A percentile compares a stretch with the other conserved stretches of the same genome.
phyloP scores from a whole-genome alignment of 2,113 vertebrate genomes.

The Ammodytes dubius region DNA sequence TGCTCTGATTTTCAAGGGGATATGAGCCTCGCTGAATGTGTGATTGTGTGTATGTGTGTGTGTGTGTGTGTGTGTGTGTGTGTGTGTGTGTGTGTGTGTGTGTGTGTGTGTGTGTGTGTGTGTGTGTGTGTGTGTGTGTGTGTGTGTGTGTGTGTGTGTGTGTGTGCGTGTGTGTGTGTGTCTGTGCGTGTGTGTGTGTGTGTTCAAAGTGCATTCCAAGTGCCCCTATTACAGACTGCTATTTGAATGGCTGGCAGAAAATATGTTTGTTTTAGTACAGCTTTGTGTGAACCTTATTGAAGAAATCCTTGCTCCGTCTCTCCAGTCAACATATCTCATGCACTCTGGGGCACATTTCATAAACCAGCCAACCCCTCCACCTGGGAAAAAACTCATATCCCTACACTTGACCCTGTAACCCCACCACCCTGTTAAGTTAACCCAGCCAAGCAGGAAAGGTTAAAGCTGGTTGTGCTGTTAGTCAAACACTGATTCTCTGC shows the following conservation, averaged over 20 bases:
- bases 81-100: not conserved
- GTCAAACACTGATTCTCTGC: conserved; percentile 47
- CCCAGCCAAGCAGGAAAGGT: conserved; percentile 7
- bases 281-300: conserved; percentile 30
- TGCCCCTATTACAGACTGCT: not conserved
- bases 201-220: no score
- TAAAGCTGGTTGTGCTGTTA: conserved; percentile 25
- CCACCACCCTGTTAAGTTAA: conserved; percentile 8
- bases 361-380: conserved; percentile 17
- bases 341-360: conserved; percentile 36
- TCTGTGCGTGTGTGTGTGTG: not conserved
- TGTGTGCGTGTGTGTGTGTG: not conserved
- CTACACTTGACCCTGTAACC: conserved; percentile 19
- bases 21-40: not conserved
- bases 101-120: no score
- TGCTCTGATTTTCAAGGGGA: conserved; percentile 32
- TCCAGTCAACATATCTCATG: conserved; percentile 15
- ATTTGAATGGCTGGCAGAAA: conserved; percentile 8
- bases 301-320: conserved; percentile 18
- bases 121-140: not conserved
- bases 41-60: conserved; percentile 3
- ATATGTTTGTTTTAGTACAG: conserved; percentile 42
- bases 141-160: conserved; percentile 3
- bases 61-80: no score
- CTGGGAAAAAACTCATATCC: conserved; percentile 52